Percentiles rank a stretch among this genome's conserved stretches.
phyloP scores from a whole-genome alignment of 2,888 invertebrate species.

The Trilocha varians region DNA sequence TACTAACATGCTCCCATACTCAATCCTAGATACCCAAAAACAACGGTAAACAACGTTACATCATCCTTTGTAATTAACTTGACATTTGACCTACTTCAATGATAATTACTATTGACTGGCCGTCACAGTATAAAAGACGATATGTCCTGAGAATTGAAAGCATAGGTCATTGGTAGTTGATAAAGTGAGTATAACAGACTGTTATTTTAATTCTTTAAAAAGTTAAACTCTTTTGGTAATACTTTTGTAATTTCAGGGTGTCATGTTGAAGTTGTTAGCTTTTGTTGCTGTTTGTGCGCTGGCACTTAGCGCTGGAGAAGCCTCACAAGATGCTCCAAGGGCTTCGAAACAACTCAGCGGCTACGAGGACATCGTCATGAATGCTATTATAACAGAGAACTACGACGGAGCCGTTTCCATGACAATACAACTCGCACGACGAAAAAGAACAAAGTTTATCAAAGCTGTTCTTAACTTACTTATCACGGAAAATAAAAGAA shows the following conservation, averaged over 20 bases:
- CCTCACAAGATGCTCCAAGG: too few relatives aligned
- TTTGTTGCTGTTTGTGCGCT: neutral
- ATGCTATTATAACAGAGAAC: neutral
- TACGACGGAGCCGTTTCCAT: neutral
- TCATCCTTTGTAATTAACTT: neutral
- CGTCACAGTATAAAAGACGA: neutral
- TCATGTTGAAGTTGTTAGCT: neutral
- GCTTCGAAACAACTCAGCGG: too few relatives aligned
- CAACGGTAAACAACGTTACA: too few relatives aligned
- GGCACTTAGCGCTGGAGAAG: neutral
- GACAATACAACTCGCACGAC: neutral
- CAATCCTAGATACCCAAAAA: too few relatives aligned
- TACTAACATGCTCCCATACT: too few relatives aligned
- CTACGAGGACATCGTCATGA: neutral
- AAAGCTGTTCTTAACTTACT: neutral
- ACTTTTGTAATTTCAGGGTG: neutral
- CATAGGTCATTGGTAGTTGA: neutral
- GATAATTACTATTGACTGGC: too few relatives aligned
- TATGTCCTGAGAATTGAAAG: neutral
- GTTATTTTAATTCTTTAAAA: too few relatives aligned
- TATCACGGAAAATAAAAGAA: slow-evolving; percentile 3
- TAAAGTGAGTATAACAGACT: neutral
- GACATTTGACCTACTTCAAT: neutral
- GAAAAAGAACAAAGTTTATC: neutral
- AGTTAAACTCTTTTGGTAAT: too few relatives aligned